phyloP scores from a whole-genome alignment of 2,797 vertebrate genomes.

The Eupleurogrammus muticus region DNA sequence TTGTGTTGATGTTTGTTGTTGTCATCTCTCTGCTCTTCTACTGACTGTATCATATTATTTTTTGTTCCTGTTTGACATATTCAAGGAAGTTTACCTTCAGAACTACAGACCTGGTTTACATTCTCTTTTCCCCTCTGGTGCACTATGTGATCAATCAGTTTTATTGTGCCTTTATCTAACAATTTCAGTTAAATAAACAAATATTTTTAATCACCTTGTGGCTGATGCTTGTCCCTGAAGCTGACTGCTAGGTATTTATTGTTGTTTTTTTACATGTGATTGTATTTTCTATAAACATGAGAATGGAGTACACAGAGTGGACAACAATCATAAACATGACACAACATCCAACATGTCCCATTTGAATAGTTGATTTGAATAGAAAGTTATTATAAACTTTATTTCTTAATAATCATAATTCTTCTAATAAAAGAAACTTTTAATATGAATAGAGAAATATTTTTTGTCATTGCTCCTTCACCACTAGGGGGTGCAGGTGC shows the following conservation, averaged over 20 bases:
- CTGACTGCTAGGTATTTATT: not conserved
- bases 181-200: slow-evolving; percentile 77
- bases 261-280: too few species aligned
- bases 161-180: slow-evolving; percentile 77
- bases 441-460: not conserved
- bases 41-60: slow-evolving; percentile 30
- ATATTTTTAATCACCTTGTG: slow-evolving; percentile 68
- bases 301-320: not conserved
- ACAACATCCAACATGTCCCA: too few species aligned
- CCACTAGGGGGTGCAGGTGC: slow-evolving; percentile 63
- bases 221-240: not conserved
- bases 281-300: too few species aligned
- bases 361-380: too few species aligned
- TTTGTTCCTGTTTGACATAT: slow-evolving; percentile 43
- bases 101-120: slow-evolving; percentile 70
- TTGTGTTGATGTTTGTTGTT: slow-evolving; percentile 32
- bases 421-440: not conserved
- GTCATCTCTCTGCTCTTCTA: slow-evolving; percentile 25
- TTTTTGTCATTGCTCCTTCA: not conserved
- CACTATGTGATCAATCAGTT: slow-evolving; percentile 67
- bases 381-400: too few species aligned
- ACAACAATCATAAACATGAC: slow-evolving; percentile 11
- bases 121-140: slow-evolving; percentile 56
- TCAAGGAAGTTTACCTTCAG: slow-evolving; percentile 51
- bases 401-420: not conserved